Evolutionary conservation across 2,797 vertebrate species (phyloP).

Genomic region (Phaenicophaeus curvirostris): DNA sequence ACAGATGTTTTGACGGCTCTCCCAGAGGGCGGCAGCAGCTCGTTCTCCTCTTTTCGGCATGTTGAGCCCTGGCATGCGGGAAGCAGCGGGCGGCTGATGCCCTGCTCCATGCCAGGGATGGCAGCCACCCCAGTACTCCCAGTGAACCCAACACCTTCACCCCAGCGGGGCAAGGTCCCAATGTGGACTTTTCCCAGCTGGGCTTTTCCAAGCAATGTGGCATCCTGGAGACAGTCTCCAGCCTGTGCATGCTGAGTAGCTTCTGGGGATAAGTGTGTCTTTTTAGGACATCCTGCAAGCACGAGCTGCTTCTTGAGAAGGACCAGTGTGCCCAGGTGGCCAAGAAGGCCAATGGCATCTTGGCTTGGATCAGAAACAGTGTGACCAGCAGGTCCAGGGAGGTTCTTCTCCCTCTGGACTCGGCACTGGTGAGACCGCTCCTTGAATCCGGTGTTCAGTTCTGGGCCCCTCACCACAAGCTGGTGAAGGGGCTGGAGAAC

Average conservation of each 20-base stretch:
- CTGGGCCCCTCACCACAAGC: too few relatives aligned
- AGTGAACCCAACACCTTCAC: neutral
- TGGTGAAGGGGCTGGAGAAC: too few relatives aligned
- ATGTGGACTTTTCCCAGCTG: neutral
- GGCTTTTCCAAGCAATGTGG: neutral
- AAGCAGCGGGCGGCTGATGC: neutral
- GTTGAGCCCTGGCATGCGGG: neutral
- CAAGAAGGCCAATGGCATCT: too few relatives aligned
- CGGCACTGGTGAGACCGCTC: too few relatives aligned
- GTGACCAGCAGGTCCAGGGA: too few relatives aligned
- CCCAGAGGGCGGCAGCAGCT: constrained; percentile 62
- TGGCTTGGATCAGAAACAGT: too few relatives aligned
- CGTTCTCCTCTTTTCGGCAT: constrained; percentile 19
- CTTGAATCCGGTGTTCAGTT: too few relatives aligned
- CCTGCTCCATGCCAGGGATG: rapidly evolving
- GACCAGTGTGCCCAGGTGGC: too few relatives aligned
- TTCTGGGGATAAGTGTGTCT: rapidly evolving
- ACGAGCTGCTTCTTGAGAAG: neutral
- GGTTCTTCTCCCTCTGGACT: too few relatives aligned
- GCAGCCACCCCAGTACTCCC: neutral
- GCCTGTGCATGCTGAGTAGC: neutral
- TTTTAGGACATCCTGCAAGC: neutral
- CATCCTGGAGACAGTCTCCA: neutral
- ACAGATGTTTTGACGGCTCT: constrained; percentile 68
- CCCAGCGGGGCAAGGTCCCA: neutral